Conservation (phyloP, 2,113 vertebrate species). For the Thermophis baileyi region DNA sequence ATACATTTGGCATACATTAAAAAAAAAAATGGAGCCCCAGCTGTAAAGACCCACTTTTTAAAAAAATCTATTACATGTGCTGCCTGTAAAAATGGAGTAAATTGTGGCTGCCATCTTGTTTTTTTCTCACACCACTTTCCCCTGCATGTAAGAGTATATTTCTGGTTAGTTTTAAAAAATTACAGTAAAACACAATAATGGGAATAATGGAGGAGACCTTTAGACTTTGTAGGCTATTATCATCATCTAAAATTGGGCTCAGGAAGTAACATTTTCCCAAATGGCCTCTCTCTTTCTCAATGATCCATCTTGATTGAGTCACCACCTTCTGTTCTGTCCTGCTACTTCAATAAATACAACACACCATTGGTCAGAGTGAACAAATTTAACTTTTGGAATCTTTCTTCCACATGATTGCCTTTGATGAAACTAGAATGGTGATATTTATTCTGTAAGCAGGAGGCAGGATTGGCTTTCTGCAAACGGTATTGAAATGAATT, state of each 20-base stretch:
- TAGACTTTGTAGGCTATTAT: neutral
- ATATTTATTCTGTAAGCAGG: neutral
- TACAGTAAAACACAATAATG: neutral
- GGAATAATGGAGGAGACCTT: neutral
- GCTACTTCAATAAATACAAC: constrained; percentile 37
- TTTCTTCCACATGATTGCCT: neutral
- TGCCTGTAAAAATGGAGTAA: neutral
- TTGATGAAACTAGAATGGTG: neutral
- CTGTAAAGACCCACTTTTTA: neutral
- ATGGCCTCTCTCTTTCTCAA: neutral
- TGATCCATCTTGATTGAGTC: neutral
- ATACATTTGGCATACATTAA: neutral
- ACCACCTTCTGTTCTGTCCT: neutral
- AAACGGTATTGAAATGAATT: constrained; percentile 7
- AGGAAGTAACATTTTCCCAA: neutral
- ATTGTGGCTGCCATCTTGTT: neutral
- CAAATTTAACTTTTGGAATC: neutral
- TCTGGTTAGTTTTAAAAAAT: neutral
- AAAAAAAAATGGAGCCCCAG: neutral
- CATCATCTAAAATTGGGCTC: neutral
- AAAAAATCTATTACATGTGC: neutral
- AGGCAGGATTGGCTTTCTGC: neutral
- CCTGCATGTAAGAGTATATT: neutral
- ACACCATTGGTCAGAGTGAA: neutral
- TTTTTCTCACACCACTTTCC: neutral